Evolutionary conservation across 2,113 vertebrate species (phyloP).

Genomic region (Todiramphus saurophagus): DNA sequence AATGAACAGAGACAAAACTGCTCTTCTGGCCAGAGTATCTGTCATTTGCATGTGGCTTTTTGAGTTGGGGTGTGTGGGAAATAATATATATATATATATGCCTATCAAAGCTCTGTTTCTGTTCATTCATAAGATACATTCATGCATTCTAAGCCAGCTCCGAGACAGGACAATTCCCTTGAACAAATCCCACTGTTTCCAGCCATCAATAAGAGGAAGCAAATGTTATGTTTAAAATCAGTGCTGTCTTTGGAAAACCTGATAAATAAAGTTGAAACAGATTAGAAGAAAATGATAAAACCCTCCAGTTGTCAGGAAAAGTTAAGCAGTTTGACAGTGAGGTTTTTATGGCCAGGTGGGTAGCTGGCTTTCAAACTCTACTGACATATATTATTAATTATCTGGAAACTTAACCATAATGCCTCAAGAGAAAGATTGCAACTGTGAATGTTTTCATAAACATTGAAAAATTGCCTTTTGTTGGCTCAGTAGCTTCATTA

Average conservation of each 20-base stretch:
- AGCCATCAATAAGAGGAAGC: not conserved
- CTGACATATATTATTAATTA: not conserved
- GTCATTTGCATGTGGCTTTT: not conserved
- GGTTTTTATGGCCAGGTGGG: not conserved
- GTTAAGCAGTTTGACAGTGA: not conserved
- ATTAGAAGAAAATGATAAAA: not conserved
- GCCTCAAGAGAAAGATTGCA: not conserved
- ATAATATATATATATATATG: not conserved
- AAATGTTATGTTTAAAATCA: not conserved
- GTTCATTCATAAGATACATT: not conserved
- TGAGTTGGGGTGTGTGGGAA: not conserved
- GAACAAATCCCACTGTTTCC: not conserved
- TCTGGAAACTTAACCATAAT: not conserved
- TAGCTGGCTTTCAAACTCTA: not conserved
- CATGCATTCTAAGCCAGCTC: not conserved
- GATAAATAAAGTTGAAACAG: not conserved
- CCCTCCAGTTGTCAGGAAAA: not conserved
- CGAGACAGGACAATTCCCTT: not conserved
- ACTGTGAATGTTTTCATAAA: constrained; percentile 23
- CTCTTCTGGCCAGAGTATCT: not conserved
- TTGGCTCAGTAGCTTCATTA: constrained; percentile 7
- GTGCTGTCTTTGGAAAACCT: not conserved
- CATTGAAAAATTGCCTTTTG: constrained; percentile 23
- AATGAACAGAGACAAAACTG: not conserved
- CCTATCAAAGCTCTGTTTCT: not conserved